Conservation (phyloP, 2,888 invertebrate species). For the Epicampocera succincta region DNA sequence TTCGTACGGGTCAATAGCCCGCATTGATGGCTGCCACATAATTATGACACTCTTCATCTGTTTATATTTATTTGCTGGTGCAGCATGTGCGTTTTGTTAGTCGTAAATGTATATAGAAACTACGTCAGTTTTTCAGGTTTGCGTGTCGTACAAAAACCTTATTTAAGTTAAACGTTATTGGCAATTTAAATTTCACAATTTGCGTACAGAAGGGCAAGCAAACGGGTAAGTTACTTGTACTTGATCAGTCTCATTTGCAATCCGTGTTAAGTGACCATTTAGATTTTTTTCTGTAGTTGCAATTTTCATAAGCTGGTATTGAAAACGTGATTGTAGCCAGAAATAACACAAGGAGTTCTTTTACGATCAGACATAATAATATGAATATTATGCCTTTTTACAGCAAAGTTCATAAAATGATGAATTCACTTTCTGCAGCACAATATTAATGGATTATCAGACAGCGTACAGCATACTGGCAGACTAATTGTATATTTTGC, state of each 20-base stretch:
- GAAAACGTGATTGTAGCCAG: constrained; percentile 41
- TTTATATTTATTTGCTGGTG: not conserved
- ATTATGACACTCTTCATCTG: constrained; percentile 65
- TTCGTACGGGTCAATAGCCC: constrained; percentile 31
- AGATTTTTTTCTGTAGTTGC: constrained; percentile 16
- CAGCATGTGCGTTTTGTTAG: constrained; percentile 13
- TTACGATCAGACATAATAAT: constrained; percentile 31
- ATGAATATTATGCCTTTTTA: constrained; percentile 20
- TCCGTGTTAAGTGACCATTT: constrained; percentile 64
- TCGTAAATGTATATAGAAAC: constrained; percentile 27
- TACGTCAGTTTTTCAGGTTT: not conserved
- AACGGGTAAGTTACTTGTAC: constrained; percentile 1
- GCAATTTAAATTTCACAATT: constrained; percentile 41
- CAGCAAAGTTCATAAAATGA: constrained; percentile 19
- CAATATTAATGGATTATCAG: constrained; percentile 43
- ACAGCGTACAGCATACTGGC: not conserved
- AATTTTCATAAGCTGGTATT: constrained; percentile 35
- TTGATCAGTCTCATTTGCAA: constrained; percentile 23
- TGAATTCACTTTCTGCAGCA: constrained; percentile 27
- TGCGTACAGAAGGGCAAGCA: constrained; percentile 2
- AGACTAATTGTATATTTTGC: not conserved
- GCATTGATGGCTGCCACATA: constrained; percentile 52
- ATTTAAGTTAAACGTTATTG: constrained; percentile 65
- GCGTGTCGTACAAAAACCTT: constrained; percentile 11
- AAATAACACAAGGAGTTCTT: constrained; percentile 29